phyloP scores from a whole-genome alignment of 1,140 invertebrate genomes.

The Gryllus bimaculatus region DNA sequence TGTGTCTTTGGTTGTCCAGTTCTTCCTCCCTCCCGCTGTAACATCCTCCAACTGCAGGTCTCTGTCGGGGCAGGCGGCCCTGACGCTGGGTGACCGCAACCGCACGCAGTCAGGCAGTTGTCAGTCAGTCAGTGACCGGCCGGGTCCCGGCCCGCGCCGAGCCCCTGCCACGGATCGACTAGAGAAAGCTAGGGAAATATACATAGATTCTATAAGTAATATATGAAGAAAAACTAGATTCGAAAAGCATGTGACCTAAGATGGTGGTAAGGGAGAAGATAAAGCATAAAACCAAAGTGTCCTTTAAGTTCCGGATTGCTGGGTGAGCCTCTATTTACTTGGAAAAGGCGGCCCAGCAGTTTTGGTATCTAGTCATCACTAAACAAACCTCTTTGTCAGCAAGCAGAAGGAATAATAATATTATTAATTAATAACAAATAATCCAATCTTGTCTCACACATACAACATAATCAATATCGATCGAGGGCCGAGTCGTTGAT shows the following conservation, averaged over 20 bases:
- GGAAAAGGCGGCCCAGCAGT: conserved; percentile 21
- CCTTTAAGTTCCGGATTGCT: conserved; percentile 24
- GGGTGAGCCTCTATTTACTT: conserved; percentile 19
- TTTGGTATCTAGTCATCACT: conserved; percentile 24
- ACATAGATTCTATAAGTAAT: conserved; percentile 14
- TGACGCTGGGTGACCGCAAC: background rate
- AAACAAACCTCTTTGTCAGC: conserved; percentile 20
- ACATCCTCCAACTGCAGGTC: conserved; percentile 2
- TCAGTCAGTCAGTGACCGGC: no score
- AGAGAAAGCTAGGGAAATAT: conserved; percentile 15
- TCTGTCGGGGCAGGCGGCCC: background rate
- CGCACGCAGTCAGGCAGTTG: background rate
- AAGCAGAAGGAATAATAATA: conserved; percentile 24
- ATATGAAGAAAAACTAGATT: conserved; percentile 20
- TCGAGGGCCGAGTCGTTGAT: conserved; percentile 13
- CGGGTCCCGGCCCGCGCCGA: background rate
- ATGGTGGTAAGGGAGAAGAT: conserved; percentile 21
- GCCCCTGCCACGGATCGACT: conserved; percentile 12
- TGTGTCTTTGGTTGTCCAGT: conserved; percentile 3
- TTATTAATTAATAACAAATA: conserved; percentile 18
- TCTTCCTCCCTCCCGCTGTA: conserved; percentile 2
- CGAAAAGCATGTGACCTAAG: conserved; percentile 19
- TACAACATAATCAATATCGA: conserved; percentile 9
- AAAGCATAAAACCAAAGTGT: conserved; percentile 24
- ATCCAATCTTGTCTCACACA: conserved; percentile 20